Base-by-base conservation (phyloP, 2,113 vertebrate species). In the Mesembrinibis cayennensis region DNA sequence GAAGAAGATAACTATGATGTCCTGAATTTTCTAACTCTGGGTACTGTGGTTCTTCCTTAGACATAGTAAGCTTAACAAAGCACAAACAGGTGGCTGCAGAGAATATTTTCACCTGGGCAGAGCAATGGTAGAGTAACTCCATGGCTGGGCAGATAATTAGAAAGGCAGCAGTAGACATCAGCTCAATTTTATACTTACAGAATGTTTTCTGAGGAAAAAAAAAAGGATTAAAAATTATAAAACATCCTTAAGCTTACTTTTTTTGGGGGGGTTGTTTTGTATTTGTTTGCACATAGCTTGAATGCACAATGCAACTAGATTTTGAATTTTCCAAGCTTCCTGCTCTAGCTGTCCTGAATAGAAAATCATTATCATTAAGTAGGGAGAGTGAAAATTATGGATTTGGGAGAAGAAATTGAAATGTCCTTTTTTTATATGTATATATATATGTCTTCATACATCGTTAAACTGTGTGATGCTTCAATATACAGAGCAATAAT, bases 221-320 rank as follows among this genome's bases (percentile, higher is more conserved):
- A 36, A 52, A 38, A 49, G 1, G 3, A 42, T 56, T 4, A 30
- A 21, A 66, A 23, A 59, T 30, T 76, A 52, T 42, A 72, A 55
- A 87, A 81, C 11, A 65, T 45, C 11, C 7, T 59, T 59, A 42
- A 65, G 6, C 10, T 71, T 32, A 76, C 22, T 77, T 49, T 23
- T 11, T 4, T 2, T 5, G 2, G 6, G 10, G 6, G 1, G 1
- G 27, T 34, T 22, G 15, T 2, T 47, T 34, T 36, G 4, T 1
- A 5, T 30, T 58, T 16, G 9, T 59, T 83, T 27, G 9, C 21
- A 30, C 11, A 36, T 11, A 61, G 10, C 49, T 59, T 74, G 1
- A 30, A n/a, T 49, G n/a, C 6, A 67, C 36, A 42, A 32, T 53
- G 14, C 30, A 73, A 44, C 6, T 27, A 71, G 47, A 78, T 20